Evolutionary conservation across 1,140 invertebrate species (phyloP).

Genomic region (Arion vulgaris): DNA sequence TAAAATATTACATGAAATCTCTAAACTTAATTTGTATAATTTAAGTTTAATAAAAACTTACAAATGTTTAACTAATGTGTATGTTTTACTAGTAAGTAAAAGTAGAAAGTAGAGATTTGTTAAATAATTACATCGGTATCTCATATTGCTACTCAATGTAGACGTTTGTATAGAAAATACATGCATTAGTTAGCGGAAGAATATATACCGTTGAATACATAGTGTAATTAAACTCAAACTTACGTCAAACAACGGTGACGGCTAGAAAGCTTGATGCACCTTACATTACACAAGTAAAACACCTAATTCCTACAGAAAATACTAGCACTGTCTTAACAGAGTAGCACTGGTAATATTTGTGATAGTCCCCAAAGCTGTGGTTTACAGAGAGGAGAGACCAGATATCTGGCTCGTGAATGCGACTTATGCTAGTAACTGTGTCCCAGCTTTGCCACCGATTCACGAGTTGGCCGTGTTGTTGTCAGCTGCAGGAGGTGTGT

Average conservation of each 20-base stretch:
- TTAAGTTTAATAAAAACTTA: no score
- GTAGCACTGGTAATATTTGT: background rate
- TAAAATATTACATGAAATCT: no score
- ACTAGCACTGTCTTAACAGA: background rate
- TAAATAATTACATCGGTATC: no score
- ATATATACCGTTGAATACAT: no score
- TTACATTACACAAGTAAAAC: background rate
- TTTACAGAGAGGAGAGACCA: background rate
- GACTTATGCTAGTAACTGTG: background rate
- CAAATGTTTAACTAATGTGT: no score
- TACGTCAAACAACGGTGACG: background rate
- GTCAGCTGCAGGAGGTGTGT: background rate
- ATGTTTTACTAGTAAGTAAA: no score
- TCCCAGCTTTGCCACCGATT: background rate
- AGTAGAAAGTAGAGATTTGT: no score
- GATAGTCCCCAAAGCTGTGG: background rate
- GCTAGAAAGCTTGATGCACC: background rate
- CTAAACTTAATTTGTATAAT: no score
- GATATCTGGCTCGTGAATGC: background rate
- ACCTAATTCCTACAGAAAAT: background rate
- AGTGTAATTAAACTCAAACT: no score
- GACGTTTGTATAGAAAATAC: no score
- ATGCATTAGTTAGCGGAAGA: no score
- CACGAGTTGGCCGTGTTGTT: background rate
- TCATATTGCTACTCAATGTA: no score